These are phyloP conservation scores for Monodelphis domestica DNA, from an alignment of 2,797 vertebrate genomes.

Conservation along the genomic window DNA sequence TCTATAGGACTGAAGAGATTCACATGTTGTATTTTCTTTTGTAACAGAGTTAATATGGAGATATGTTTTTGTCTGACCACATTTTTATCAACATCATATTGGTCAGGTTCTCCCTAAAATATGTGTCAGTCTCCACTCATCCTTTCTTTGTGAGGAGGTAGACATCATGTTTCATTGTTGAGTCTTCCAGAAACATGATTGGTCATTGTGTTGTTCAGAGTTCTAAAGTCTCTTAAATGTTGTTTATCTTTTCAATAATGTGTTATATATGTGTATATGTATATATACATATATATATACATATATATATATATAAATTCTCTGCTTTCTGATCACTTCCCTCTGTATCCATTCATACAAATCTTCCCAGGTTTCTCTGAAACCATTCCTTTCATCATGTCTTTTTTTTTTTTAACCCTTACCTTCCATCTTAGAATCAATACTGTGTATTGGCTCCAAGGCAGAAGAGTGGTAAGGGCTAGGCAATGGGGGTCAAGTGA, in stretches of 20 bases:
- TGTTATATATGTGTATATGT: no score
- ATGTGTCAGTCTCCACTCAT: background rate
- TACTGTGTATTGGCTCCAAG: no score
- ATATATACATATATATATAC: no score
- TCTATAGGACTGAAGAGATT: no score
- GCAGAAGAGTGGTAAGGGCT: no score
- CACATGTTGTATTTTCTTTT: no score
- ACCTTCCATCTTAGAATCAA: no score
- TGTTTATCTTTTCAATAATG: background rate
- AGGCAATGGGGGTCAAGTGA: no score
- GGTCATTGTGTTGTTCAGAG: background rate
- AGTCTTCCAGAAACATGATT: background rate
- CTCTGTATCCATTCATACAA: background rate
- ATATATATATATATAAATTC: background rate
- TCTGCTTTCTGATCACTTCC: background rate
- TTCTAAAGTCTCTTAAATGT: background rate
- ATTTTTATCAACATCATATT: no score
- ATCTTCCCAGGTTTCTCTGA: background rate
- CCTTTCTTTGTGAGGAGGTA: background rate
- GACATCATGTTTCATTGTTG: background rate
- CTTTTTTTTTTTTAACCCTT: no score
- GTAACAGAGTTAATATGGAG: no score
- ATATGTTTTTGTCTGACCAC: no score
- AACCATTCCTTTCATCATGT: background rate
- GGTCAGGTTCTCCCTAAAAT: background rate